phyloP scores from a whole-genome alignment of 2,113 vertebrate genomes.

The Ondatra zibethicus region DNA sequence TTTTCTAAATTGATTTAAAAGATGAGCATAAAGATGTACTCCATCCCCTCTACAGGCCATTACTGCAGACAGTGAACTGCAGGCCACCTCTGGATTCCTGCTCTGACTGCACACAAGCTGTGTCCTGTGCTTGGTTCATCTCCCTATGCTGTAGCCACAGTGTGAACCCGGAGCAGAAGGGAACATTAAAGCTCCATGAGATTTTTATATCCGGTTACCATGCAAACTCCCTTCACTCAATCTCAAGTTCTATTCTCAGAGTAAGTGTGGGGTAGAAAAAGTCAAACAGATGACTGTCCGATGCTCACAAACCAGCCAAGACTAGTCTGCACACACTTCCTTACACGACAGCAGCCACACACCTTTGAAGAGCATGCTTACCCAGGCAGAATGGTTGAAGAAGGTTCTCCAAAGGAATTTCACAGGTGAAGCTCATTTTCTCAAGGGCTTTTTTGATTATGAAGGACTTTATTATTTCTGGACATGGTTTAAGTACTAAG shows the following conservation, averaged over 20 bases:
- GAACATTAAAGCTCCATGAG: not conserved
- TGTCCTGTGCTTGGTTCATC: not conserved
- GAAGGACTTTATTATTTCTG: slow-evolving; percentile 87
- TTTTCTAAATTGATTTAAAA: not conserved
- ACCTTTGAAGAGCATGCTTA: slow-evolving; percentile 80
- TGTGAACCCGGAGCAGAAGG: not conserved
- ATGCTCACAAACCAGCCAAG: not conserved
- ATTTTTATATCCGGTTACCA: not conserved
- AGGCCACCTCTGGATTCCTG: not conserved
- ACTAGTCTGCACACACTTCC: not conserved
- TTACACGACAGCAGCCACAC: not conserved
- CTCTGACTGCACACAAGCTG: not conserved
- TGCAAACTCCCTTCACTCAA: not conserved
- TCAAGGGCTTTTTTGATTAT: slow-evolving; percentile 85
- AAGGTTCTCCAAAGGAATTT: slow-evolving; percentile 81
- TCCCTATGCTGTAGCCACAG: not conserved
- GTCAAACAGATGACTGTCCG: not conserved
- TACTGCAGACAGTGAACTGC: not conserved
- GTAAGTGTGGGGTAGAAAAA: slow-evolving; percentile 2
- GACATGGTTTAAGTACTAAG: slow-evolving; percentile 91
- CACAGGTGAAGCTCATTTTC: slow-evolving; percentile 81
- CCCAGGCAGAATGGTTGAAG: slow-evolving; percentile 93
- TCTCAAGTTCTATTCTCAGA: not conserved
- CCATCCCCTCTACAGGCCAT: not conserved
- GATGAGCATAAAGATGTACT: not conserved